Conservation (phyloP, 2,888 invertebrate species). For the Drosophila putrida region DNA sequence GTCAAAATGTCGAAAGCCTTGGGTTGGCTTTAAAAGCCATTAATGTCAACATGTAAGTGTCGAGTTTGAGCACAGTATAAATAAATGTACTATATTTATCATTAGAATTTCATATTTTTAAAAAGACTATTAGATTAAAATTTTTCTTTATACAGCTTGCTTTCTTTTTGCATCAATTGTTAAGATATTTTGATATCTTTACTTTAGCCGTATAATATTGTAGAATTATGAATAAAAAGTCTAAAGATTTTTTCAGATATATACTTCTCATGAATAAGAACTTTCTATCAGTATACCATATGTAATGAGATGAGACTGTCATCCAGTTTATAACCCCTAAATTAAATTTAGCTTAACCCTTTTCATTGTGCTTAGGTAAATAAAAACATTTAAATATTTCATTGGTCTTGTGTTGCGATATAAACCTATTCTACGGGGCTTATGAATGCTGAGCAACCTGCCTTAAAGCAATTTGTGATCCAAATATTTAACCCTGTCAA, state of each 20-base stretch:
- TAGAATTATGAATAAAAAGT: no score
- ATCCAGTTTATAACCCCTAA: no score
- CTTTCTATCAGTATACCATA: no score
- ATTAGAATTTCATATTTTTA: no score
- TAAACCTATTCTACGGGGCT: neutral
- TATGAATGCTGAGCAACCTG: conserved; percentile 7
- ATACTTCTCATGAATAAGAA: no score
- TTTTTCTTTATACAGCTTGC: no score
- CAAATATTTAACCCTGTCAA: conserved; percentile 32
- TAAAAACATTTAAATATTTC: conserved; percentile 13
- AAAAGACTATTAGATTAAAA: no score
- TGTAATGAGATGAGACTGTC: no score
- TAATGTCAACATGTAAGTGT: conserved; percentile 24
- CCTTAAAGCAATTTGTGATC: conserved; percentile 19
- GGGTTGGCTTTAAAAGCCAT: conserved; percentile 49
- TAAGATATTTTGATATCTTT: no score
- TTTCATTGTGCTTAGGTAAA: neutral
- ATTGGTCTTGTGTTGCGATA: neutral
- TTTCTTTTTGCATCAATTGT: no score
- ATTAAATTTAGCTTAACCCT: neutral
- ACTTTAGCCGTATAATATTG: no score
- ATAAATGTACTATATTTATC: neutral
- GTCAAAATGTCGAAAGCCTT: conserved; percentile 15
- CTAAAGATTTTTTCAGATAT: no score
- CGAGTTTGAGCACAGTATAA: conserved; percentile 27